A percentile compares a stretch with the other conserved stretches of the same genome.
These are phyloP conservation scores for Dioctria rufipes DNA, from an alignment of 2,888 invertebrate species.

Conservation along the genomic window DNA sequence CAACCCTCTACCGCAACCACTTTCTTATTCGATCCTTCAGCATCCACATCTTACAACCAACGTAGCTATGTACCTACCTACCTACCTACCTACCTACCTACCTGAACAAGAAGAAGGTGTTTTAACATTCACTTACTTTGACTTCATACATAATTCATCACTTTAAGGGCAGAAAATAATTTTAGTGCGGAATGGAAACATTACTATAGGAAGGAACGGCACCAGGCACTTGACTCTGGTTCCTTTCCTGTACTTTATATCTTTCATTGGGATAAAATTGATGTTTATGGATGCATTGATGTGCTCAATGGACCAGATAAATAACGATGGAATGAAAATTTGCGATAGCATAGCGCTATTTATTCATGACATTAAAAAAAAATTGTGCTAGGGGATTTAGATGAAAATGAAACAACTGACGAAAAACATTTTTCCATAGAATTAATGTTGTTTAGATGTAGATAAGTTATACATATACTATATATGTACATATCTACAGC, in stretches of 20 bases:
- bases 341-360: neutral
- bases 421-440: too few species aligned
- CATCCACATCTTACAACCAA: too few species aligned
- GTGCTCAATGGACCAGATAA: slow-evolving; percentile 45
- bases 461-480: too few species aligned
- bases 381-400: neutral
- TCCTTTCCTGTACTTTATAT: slow-evolving; percentile 2
- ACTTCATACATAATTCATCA: slow-evolving; percentile 56
- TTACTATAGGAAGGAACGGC: neutral
- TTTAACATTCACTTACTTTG: slow-evolving; percentile 57
- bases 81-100: neutral
- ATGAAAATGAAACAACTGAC: too few species aligned
- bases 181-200: slow-evolving; percentile 24
- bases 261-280: slow-evolving; percentile 38
- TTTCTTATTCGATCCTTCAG: too few species aligned
- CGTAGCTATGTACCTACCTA: too few species aligned
- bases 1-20: neutral
- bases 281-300: slow-evolving; percentile 52
- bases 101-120: slow-evolving; percentile 41
- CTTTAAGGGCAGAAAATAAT: slow-evolving; percentile 36
- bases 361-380: neutral
- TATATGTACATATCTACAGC: too few species aligned
- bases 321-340: neutral
- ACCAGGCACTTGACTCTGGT: neutral
- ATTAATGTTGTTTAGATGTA: too few species aligned